A percentile compares a stretch with the other conserved stretches of the same genome.
Conservation (phyloP, 2,797 vertebrate species). For the Acanthis flammea region DNA sequence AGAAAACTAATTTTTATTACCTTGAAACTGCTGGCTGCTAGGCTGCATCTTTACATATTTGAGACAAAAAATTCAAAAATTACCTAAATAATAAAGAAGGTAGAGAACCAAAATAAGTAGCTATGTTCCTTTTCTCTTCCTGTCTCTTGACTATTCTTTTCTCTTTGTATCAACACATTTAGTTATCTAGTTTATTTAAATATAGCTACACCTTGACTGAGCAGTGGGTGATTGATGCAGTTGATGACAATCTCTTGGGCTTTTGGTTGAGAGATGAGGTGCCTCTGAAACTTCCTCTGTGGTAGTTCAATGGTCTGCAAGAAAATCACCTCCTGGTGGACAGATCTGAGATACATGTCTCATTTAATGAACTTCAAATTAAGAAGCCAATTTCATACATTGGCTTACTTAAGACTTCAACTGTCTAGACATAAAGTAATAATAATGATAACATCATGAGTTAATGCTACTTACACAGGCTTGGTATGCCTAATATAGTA, state of each 20-base stretch:
- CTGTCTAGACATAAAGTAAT: neutral
- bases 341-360: neutral
- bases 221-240: neutral
- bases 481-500: neutral
- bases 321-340: neutral
- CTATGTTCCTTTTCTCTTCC: neutral
- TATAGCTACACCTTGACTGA: neutral
- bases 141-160: neutral
- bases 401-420: neutral
- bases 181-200: neutral
- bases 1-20: neutral
- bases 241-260: neutral
- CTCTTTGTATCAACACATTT: neutral
- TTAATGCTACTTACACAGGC: neutral
- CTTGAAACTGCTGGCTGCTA: neutral
- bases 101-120: neutral
- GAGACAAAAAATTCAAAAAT: neutral
- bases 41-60: neutral
- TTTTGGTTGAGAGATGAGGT: neutral
- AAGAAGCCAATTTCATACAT: neutral
- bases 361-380: neutral
- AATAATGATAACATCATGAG: neutral
- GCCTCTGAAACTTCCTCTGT: neutral
- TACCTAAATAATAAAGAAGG: neutral
- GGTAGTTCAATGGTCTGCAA: neutral